Conservation (phyloP, 1,140 invertebrate genomes). For the Drosophila azteca region DNA sequence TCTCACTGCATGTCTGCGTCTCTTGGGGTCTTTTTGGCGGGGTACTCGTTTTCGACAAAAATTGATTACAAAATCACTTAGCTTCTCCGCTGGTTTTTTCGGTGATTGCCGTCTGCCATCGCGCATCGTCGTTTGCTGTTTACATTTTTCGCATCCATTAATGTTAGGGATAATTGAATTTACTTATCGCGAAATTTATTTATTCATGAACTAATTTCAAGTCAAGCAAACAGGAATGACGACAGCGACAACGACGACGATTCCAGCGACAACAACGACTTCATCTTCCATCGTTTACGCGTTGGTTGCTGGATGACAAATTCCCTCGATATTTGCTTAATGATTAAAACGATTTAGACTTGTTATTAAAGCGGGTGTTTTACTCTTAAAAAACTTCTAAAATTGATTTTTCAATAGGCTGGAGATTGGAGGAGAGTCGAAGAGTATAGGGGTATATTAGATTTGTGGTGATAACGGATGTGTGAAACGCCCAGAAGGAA, state of each 20-base stretch:
- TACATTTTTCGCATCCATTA: conserved; percentile 81
- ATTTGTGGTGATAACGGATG: too few relatives aligned
- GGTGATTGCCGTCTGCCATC: background rate
- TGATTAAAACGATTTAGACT: conserved; percentile 35
- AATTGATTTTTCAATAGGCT: background rate
- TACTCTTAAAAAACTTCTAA: background rate
- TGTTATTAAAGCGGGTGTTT: conserved; percentile 15
- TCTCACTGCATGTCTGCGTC: background rate
- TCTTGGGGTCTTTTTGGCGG: background rate
- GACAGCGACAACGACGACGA: background rate
- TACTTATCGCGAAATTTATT: conserved; percentile 80
- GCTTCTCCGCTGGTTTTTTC: conserved; percentile 44
- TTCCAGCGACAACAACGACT: background rate
- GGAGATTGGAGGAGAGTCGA: too few relatives aligned
- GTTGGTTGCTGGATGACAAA: conserved; percentile 34
- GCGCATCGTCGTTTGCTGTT: conserved; percentile 37
- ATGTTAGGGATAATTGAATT: conserved; percentile 79
- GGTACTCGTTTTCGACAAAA: conserved; percentile 28
- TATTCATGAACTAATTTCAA: conserved; percentile 67
- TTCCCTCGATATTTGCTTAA: conserved; percentile 19
- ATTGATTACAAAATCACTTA: conserved; percentile 73
- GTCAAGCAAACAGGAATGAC: conserved; percentile 35
- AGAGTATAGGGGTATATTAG: too few relatives aligned
- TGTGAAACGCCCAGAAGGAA: too few relatives aligned
- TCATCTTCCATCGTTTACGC: conserved; percentile 3